These are phyloP conservation scores for Paramuricea clavata DNA, from an alignment of 92 coral and sea anemone species.

Conservation along the genomic window DNA sequence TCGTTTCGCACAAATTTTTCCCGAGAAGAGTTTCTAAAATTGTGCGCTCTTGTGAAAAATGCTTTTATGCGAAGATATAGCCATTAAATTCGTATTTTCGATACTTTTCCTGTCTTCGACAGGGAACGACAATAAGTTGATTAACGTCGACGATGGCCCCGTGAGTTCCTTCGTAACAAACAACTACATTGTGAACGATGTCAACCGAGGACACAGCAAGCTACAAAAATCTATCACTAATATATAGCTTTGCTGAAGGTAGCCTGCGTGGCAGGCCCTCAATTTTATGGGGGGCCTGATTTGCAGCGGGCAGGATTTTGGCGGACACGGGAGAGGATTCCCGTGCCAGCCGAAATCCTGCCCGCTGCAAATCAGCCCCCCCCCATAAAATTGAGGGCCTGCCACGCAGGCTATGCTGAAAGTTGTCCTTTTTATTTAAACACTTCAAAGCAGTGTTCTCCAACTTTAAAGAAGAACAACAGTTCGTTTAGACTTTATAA, in stretches of 20 bases:
- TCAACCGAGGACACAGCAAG: not conserved
- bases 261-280: no score
- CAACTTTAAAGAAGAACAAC: not conserved
- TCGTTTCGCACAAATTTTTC: not conserved
- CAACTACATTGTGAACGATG: not conserved
- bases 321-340: no score
- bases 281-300: no score
- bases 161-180: not conserved
- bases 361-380: no score
- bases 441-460: conserved; percentile 1
- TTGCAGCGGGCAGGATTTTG: no score
- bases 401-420: not conserved
- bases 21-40: not conserved
- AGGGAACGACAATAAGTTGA: not conserved
- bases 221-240: no score
- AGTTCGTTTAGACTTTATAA: not conserved
- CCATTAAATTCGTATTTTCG: not conserved
- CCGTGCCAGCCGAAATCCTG: no score
- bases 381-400: no score
- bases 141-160: not conserved
- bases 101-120: conserved; percentile 8
- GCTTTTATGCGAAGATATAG: not conserved
- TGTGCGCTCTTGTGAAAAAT: conserved; percentile 2
- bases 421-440: not conserved
- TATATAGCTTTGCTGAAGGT: no score